These are phyloP conservation scores for Chloroclysta siterata DNA, from an alignment of 2,888 invertebrate species.

Conservation along the genomic window DNA sequence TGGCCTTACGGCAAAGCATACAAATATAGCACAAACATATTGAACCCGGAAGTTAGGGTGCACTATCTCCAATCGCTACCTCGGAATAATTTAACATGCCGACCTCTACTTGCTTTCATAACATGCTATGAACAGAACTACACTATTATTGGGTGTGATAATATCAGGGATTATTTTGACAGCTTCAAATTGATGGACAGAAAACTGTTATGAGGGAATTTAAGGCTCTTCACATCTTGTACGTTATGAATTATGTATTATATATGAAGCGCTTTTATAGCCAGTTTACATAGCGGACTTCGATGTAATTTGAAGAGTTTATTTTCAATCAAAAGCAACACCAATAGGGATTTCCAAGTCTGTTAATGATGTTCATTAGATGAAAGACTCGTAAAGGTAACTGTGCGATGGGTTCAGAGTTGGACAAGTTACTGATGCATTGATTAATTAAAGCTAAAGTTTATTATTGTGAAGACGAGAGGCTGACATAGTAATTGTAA, in stretches of 20 bases:
- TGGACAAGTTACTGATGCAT: no score
- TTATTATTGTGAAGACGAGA: no score
- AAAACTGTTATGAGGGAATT: conserved; percentile 12
- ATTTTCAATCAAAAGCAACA: neutral
- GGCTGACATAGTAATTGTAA: no score
- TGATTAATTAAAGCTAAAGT: no score
- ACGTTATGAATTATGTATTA: neutral
- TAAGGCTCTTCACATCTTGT: conserved; percentile 22
- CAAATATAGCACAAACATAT: conserved; percentile 39
- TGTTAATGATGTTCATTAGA: no score
- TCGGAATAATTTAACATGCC: conserved; percentile 53
- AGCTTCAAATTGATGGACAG: conserved; percentile 21
- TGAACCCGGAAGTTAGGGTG: conserved; percentile 45
- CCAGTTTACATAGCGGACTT: neutral
- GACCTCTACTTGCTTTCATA: conserved; percentile 47
- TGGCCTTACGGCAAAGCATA: conserved; percentile 24
- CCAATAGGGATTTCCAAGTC: no score
- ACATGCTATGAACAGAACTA: conserved; percentile 48
- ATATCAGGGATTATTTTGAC: conserved; percentile 48
- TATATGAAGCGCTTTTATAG: conserved; percentile 1
- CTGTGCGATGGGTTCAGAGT: no score
- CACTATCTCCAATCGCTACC: conserved; percentile 47
- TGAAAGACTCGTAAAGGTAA: no score
- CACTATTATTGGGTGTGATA: conserved; percentile 41
- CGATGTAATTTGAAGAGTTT: neutral